A percentile compares a stretch with the other conserved stretches of the same genome.
These are phyloP conservation scores for Enteromius anoplus DNA, from an alignment of 2,797 vertebrate genomes.

Conservation along the genomic window DNA sequence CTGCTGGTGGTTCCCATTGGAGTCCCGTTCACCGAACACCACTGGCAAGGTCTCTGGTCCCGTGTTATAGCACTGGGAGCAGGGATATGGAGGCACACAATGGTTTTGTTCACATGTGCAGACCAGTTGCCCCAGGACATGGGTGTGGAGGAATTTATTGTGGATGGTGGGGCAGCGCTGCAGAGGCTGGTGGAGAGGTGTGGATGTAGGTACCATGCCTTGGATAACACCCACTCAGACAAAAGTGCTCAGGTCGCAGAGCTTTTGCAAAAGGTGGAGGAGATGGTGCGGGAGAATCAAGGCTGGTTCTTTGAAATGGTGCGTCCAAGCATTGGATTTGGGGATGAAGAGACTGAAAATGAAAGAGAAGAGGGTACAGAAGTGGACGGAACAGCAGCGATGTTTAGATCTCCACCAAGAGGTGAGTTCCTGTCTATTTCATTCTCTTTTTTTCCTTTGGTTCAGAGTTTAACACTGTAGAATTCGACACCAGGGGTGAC, in stretches of 20 bases:
- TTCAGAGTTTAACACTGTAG: background rate
- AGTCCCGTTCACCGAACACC: constrained; percentile 72
- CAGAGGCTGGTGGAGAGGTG: constrained; percentile 81
- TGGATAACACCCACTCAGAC: constrained; percentile 69
- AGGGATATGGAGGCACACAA: constrained; percentile 78
- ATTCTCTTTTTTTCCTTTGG: background rate
- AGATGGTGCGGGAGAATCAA: constrained; percentile 79
- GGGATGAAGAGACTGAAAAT: constrained; percentile 71
- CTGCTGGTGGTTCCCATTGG: constrained; percentile 75
- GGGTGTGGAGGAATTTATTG: constrained; percentile 78
- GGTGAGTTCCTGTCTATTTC: constrained; percentile 61
- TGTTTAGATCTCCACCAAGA: constrained; percentile 80
- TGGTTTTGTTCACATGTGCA: constrained; percentile 76
- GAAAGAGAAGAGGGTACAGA: constrained; percentile 76
- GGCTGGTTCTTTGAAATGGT: constrained; percentile 81
- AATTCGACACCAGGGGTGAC: background rate
- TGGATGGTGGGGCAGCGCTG: constrained; percentile 74
- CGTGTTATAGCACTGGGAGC: constrained; percentile 74
- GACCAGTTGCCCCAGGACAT: constrained; percentile 74
- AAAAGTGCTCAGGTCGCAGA: constrained; percentile 77
- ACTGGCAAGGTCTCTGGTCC: constrained; percentile 73
- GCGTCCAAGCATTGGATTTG: constrained; percentile 47
- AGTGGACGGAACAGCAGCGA: constrained; percentile 72
- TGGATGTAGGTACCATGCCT: constrained; percentile 78
- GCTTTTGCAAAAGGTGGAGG: constrained; percentile 79